Evolutionary conservation across 2,797 vertebrate genomes (phyloP), one percentile per base, ranked within the genome.

Genomic region (Stomatorhinus walkeri): DNA sequence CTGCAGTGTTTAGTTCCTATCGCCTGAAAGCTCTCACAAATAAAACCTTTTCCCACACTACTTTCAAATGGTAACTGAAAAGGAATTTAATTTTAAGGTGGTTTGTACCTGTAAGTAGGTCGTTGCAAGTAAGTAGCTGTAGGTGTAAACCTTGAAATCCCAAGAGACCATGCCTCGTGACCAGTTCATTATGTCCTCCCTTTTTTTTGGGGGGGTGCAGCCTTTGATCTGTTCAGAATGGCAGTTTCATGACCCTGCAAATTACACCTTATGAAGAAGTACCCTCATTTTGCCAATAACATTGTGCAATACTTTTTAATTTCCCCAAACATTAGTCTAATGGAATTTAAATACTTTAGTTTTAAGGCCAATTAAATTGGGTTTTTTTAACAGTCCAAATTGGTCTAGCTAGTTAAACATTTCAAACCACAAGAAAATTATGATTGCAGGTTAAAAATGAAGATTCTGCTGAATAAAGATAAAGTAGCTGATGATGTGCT

Each of bases 191-290:
- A 84, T 83, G 76, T 90, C 40, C 86, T 43, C 48, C n/a, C 9
- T 2, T 46, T 46, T 46, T 46, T 46, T 43, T 43, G 4, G 43
- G 43, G 43, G 43, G 43, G 43, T 3, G 3, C 87, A 88, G 24
- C 85, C 40, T 3, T 89, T 89, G 32, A 49, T 88, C 89, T 89
- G 88, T 87, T 85, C 85, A 90, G 83, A 90, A 88, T 89, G 87
- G 87, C 87, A 88, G 68, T 72, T 87, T 87, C 56, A 84, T 88
- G 89, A 88, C 89, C 49, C 83, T 87, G 90, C 84, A 90, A 79
- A 90, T 89, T 43, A 88, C 28, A 19, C 64, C 88, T 36, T 88
- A 32, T 64, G 87, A 90, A 84, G 79, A 90, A 64, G 90, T 87
- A 49, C 36, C n/a, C 10, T 28, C 32, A 14, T 84, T 89, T 88